Evolutionary conservation across 2,113 vertebrate species (phyloP), one percentile per base, ranked within the genome.

Genomic region (Anoplopoma fimbria): DNA sequence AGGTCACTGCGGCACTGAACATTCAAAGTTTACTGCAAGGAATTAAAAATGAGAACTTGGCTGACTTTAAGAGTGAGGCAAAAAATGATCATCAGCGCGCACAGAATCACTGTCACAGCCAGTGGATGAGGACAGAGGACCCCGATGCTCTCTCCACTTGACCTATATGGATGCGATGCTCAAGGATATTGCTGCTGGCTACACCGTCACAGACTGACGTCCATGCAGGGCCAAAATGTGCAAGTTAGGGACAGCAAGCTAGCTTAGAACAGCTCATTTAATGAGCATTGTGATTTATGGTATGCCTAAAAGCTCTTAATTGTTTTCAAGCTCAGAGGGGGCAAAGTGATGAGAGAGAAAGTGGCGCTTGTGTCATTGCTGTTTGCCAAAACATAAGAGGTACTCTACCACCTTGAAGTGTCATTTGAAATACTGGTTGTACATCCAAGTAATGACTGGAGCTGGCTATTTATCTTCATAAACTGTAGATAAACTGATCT

Each of bases 61-160:
- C 19, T 33, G 55, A 68, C 34, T 58, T 10, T 38, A 60, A 72
- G 13, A 81, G 15, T 33, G 53, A 71, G 42, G 53, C 51, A 71
- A 21, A 73, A n/a, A 75, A 77, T 65, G 73, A 63, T 84, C 62
- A 84, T 78, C 61, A 84, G 74, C 36, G 31, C 9, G 7, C 55
- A 86, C 36, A 42, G 72, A 77, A 71, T 72, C 73, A 33, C 36
- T 76, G 68, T 72, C 38, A 73, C 49, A 36, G 7, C 49, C 34
- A 45, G 60, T 36, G 71, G 75, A 83, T 34, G 71, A 82, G 61
- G 65, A 69, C 51, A 67, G 40, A 73, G 57, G 49, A 86, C 49
- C 75, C 57, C 33, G 6, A 8, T 33, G 53, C 61, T 75, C 62
- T 78, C 63, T 82, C 34, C 75, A 75, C 75, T 90, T 90, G 80